phyloP scores from a whole-genome alignment of 2,888 invertebrate genomes.

The Ashinkailepas kermadecensis region DNA sequence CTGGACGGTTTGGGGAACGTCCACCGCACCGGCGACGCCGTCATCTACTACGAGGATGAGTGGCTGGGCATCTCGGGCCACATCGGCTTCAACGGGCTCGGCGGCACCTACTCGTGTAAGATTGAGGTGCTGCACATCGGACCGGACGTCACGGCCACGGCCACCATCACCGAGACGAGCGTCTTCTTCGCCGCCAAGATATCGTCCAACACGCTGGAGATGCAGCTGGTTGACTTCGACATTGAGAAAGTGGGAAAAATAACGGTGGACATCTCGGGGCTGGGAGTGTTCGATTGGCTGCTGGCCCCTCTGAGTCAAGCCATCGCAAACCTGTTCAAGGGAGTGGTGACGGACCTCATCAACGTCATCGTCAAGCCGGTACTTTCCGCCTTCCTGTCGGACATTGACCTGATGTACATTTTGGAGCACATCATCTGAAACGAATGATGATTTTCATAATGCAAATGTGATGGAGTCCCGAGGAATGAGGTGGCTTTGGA shows the following conservation, averaged over 20 bases:
- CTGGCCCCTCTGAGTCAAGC: background rate
- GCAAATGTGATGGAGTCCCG: too few relatives aligned
- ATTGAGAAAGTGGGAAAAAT: background rate
- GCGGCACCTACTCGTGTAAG: background rate
- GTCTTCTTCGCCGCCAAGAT: background rate
- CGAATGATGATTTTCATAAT: too few relatives aligned
- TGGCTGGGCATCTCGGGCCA: background rate
- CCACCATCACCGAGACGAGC: constrained; percentile 7
- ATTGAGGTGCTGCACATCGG: background rate
- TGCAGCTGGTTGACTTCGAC: background rate
- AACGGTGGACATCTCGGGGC: background rate
- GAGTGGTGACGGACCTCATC: background rate
- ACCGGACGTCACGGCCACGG: background rate
- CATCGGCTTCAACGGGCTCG: background rate
- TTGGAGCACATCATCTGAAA: background rate
- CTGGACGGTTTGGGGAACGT: background rate
- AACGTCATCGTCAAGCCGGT: background rate
- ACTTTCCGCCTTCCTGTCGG: background rate
- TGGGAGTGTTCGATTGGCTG: background rate
- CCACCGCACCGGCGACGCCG: constrained; percentile 3
- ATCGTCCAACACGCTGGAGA: background rate
- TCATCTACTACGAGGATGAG: background rate
- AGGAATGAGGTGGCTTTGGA: background rate
- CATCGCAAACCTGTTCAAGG: background rate
- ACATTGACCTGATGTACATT: background rate